Evolutionary conservation across 2,797 vertebrate species (phyloP).

Genomic region (Protosalanx chinensis): DNA sequence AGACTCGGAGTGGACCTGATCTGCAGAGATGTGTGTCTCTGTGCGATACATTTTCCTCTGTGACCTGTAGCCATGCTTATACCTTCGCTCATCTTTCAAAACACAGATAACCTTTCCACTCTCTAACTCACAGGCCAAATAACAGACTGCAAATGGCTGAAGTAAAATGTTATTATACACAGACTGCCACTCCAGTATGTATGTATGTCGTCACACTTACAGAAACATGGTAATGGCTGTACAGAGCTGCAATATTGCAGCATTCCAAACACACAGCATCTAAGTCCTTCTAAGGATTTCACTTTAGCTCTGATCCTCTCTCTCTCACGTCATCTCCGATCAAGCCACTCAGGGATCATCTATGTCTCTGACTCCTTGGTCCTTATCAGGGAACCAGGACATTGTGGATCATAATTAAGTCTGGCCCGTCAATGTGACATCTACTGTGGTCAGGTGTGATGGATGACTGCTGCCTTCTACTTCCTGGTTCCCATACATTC

Average conservation of each 20-base stretch:
- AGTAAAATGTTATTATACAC: too few species aligned
- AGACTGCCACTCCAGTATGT: too few species aligned
- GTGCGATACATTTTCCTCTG: not conserved
- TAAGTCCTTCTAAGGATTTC: not conserved
- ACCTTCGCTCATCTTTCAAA: not conserved
- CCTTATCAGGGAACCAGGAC: constrained; percentile 36
- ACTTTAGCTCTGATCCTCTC: not conserved
- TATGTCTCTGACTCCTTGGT: constrained; percentile 43
- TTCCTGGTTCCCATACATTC: not conserved
- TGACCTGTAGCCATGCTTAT: not conserved
- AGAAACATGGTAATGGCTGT: too few species aligned
- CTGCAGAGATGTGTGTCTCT: constrained; percentile 11
- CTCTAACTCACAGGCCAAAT: not conserved
- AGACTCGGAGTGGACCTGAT: constrained; percentile 21
- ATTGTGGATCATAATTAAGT: constrained; percentile 54
- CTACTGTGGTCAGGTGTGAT: constrained; percentile 50
- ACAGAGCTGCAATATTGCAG: too few species aligned
- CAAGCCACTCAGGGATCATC: constrained; percentile 22
- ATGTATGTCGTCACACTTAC: too few species aligned
- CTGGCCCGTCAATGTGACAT: constrained; percentile 41
- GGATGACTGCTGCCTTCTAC: constrained; percentile 42
- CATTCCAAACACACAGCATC: too few species aligned
- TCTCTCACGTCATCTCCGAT: not conserved
- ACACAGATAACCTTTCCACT: not conserved
- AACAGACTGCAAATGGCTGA: not conserved